Base-by-base conservation (phyloP, 2,888 invertebrate species). In the Drosophila subsilvestris region DNA sequence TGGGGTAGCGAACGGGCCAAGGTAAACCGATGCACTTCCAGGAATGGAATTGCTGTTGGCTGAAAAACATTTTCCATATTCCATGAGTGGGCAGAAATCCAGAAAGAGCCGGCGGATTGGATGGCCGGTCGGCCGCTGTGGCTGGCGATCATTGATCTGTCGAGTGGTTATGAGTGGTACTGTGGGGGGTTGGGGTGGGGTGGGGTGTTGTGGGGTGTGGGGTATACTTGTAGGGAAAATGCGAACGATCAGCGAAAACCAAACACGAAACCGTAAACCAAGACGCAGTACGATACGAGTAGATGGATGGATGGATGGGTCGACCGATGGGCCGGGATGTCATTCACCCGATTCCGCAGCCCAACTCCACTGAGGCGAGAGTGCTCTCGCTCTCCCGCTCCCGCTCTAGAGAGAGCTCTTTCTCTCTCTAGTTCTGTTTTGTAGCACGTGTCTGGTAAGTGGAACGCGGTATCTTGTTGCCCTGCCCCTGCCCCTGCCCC, bases 191-290 rank as follows among this genome's bases (percentile, higher is more conserved):
- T n/a, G n/a, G n/a, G n/a, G n/a, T n/a, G n/a, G n/a, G n/a, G n/a
- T n/a, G n/a, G n/a, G n/a, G n/a, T n/a, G n/a, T n/a, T n/a, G n/a
- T n/a, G n/a, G n/a, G n/a, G n/a, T n/a, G n/a, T n/a, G n/a, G n/a
- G n/a, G n/a, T n/a, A n/a, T n/a, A n/a, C n/a, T n/a, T n/a, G n/a
- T n/a, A n/a, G n/a, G n/a, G n/a, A 66, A 76, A 86, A 83, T 86
- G 85, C 78, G 69, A 86, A 68, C 60, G 70, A 84, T 85, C 87
- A 83, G 82, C 82, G 61, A 81, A 86, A 85, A 81, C 50, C 53
- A 9, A 79, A 51, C 62, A 25, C 27, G 61, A 66, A 51, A 51
- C 53, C 53, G 44, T 49, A 50, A 58, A 48, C 48, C 44, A 62
- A 79, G 62, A 76, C 79, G 76, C 67, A 76, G 59, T 62, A 17